These are phyloP conservation scores for Diabrotica balteata DNA, from an alignment of 2,888 invertebrate genomes.

Conservation along the genomic window DNA sequence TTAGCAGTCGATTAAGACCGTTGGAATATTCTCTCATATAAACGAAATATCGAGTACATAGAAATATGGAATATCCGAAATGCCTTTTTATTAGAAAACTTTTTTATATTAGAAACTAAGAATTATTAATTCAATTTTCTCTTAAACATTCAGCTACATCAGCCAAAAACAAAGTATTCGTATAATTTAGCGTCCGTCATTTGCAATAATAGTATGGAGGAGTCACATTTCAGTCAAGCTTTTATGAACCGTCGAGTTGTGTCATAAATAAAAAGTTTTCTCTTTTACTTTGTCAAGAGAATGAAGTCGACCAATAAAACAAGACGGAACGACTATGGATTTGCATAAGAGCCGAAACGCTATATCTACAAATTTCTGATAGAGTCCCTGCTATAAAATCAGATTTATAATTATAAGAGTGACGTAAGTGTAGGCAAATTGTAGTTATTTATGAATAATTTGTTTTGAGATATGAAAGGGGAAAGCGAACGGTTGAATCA, in stretches of 20 bases:
- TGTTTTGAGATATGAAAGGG: constrained; percentile 45
- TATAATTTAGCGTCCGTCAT: constrained; percentile 24
- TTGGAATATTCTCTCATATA: too few relatives aligned
- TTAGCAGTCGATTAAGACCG: too few relatives aligned
- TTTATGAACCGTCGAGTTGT: constrained; percentile 26
- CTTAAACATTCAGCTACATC: too few relatives aligned
- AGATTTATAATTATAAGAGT: constrained; percentile 53
- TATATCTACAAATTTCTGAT: constrained; percentile 50
- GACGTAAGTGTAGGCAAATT: constrained; percentile 51
- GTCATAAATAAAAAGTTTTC: constrained; percentile 43
- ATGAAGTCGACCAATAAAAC: constrained; percentile 44
- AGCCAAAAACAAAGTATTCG: background rate
- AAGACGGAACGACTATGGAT: constrained; percentile 45
- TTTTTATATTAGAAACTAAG: too few relatives aligned
- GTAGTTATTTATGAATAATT: constrained; percentile 52
- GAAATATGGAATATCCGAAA: too few relatives aligned
- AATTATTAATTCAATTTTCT: too few relatives aligned
- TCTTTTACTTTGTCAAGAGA: constrained; percentile 38
- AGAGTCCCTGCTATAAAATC: constrained; percentile 50
- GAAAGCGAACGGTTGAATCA: background rate
- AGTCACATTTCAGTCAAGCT: constrained; percentile 27
- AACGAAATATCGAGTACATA: too few relatives aligned
- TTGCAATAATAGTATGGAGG: constrained; percentile 22
- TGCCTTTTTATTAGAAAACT: too few relatives aligned
- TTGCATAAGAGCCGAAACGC: constrained; percentile 47